Base-by-base conservation (phyloP, 1,140 invertebrate genomes). In the Papilio polytes region DNA sequence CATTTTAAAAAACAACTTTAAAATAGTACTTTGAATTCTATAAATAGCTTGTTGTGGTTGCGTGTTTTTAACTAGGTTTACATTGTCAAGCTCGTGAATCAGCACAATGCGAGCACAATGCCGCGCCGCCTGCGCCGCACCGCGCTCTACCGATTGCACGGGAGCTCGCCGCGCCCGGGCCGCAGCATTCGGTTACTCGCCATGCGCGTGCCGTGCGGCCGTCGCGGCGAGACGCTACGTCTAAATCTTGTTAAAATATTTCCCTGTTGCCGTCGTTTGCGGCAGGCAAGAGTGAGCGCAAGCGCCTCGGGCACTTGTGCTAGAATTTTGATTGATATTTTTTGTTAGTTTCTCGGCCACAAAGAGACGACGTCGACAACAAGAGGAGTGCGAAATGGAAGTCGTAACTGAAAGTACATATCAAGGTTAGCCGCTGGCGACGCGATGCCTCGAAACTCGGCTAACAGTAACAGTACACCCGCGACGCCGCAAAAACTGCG, bases 311-410 rank as follows among this genome's bases (percentile, higher is more conserved):
- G 93, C 94, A 85, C 88, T 91, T 95, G 94, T 91, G 90, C 94
- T 93, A 95, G 92, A 95, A 94, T 94, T 94, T 94, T 95, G 94
- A 95, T 95, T 95, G 93, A 94, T 95, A 95, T 95, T 95, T 95
- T 95, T 95, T 95, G 91, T 94, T 87, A 91, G 89, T 86, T 88
- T 90, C 89, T 93, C 90, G 90, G 89, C 87, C 91, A 94, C 92
- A 94, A 95, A 93, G 91, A 95, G 90, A 93, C 91, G 92, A 94
- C 87, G 90, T 88, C 86, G 87, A 87, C 92, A 93, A 94, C 92
- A 92, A 94, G 93, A 95, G 87, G 85, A 92, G 91, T 93, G 92
- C 94, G 86, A 94, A 95, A 95, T 93, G 86, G 90, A 88, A 88
- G 84, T 88, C 90, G 94, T 92, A 94, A 94, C 92, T 92, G 91